Base-by-base conservation (phyloP, 2,888 invertebrate species). In the Cantharis lateralis region DNA sequence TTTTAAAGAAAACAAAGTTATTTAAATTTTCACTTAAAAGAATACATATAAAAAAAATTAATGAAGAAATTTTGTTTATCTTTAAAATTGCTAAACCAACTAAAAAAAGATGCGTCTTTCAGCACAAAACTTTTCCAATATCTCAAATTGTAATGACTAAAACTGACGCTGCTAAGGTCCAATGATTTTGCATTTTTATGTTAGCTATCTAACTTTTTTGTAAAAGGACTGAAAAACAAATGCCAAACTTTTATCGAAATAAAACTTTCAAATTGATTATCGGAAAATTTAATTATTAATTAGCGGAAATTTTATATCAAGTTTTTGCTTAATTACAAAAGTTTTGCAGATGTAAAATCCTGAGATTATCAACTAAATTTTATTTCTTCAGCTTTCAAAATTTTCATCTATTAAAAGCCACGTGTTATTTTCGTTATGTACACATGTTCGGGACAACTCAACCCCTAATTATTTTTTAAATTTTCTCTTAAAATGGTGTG, bases 101-200 rank as follows among this genome's bases (percentile, higher is more conserved):
- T 66, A 66, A 10, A 10, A 16, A 66, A 66, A 66, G 24, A 24
- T 66, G 20, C 20, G 18, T 66, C 13, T 20, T 16, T 18, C 64
- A 20, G 64, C 64, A 66, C 2, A 9, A 66, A 66, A 66, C 64
- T 66, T 66, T 66, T 66, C 64, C 20, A 66, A 66, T 66, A 20
- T 66, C 64, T 66, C 64, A 66, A 66, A 66, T 66, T 20, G 18
- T 66, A 66, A 66, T 66, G 64, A 66, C 20, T 66, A 18, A 24
- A 66, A 24, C 64, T 66, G 64, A 66, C 64, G 16, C 24, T 66
- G 24, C 64, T 24, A n/a, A 66, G 64, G 64, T 66, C 64, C 64
- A 66, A 66, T 66, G 64, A 66, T 66, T 66, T 66, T 66, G 64
- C 64, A 66, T 66, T 66, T 66, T 66, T 66, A 66, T 66, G 13